Evolutionary conservation across 2,113 vertebrate species (phyloP), one percentile per base, ranked within the genome.

Genomic region (Okapia johnstoni): DNA sequence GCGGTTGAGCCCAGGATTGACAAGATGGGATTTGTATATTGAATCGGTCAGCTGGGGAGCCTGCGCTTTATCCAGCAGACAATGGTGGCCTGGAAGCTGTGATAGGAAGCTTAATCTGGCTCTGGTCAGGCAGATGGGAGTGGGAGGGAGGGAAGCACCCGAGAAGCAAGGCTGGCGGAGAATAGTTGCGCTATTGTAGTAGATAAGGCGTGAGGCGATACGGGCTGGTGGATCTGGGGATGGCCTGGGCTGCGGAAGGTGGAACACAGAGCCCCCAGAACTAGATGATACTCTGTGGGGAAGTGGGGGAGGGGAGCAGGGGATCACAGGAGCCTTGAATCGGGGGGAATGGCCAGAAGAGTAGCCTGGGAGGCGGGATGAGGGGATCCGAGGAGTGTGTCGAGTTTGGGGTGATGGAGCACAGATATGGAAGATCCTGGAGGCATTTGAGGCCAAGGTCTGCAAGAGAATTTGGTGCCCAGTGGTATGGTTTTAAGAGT

Each of bases 231-330:
- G 48, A 40, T 7, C 40, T 57, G 46, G 79, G 28, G 11, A 54
- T 13, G 17, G 60, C 33, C 23, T 17, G n/a, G 66, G 40, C 36
- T 46, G 60, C 21, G 25, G 55, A 36, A 33, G 14, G 25, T 40
- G 6, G 7, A 14, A 2, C n/a, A 11, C 7, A 61, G 85, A 63
- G n/a, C 61, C 21, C 19, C 55, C 6, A 79, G 61, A 55, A 26
- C 73, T 66, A 33, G 9, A 13, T 36, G 50, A 70, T 21, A 60
- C 46, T 43, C 43, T 25, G 25, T 61, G 63, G n/a, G 70, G 70
- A 61, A 1, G 3, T 0, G 13, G 9, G 15, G n/a, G 46, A 3
- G 8, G 46, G 8, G 50, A 48, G 25, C 33, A 81, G 14, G 40
- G 25, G 6, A 16, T 8, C 19, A 30, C 11, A 73, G 57, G 36